Base-by-base conservation (phyloP, 2,888 invertebrate genomes). In the Hirtodrosophila alboralis region DNA sequence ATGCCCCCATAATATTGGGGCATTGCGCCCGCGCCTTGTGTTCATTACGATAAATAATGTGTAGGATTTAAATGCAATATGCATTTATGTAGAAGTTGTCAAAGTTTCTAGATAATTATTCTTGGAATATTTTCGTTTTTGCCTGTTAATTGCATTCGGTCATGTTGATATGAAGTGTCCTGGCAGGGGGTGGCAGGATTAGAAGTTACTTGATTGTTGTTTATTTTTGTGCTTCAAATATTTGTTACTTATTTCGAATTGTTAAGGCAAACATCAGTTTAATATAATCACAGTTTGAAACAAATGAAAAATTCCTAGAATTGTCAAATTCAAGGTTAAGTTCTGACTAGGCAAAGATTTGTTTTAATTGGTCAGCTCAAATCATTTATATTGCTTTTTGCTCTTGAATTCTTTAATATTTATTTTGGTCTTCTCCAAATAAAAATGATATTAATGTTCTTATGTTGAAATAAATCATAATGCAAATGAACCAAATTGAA, bases 241-340 rank as follows among this genome's bases (percentile, higher is more conserved):
- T 63, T 75, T 71, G 41, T 27, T 44, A 27, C 43, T 40, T 58
- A 60, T 37, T 61, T 41, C 31, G 64, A 52, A 64, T 75, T 57
- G 75, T 65, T 76, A 60, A 67, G 66, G 16, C 49, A 45, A 13
- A 14, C 14, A 9, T 1, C 9, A 14, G 18, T 53, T 72, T 63
- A 59, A 73, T 52, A 64, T 76, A 76, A 58, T 26, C 54, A 23
- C 47, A 56, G 57, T 38, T 43, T 30, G 63, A 16, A 13, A 10
- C 9, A 6, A 28, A 26, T 33, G 3, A 23, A n/a, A 44, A 38
- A 44, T 34, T 16, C 44, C n/a, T n/a, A 33, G 3, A 18, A 18
- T 18, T 4, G 4, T n/a, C n/a, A n/a, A n/a, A n/a, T n/a, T n/a
- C n/a, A n/a, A n/a, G n/a, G n/a, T n/a, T n/a, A n/a, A n/a, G n/a